These are phyloP conservation scores for Scolopax mira DNA, from an alignment of 2,113 vertebrate genomes.

Conservation along the genomic window DNA sequence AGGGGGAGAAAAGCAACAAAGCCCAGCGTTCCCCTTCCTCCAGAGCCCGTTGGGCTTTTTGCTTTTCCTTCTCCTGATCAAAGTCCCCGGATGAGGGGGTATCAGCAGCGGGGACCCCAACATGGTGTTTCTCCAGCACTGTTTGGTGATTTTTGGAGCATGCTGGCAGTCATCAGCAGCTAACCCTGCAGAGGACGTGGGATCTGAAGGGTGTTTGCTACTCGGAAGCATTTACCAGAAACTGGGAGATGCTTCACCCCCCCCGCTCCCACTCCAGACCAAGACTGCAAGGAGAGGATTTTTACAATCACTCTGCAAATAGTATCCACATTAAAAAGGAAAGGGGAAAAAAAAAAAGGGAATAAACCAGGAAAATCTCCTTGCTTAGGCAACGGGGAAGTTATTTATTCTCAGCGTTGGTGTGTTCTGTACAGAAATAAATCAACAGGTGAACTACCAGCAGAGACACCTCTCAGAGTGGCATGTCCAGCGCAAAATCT, in stretches of 20 bases:
- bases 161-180: neutral
- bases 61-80: neutral
- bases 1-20: neutral
- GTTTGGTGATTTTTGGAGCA: neutral
- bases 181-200: accelerated
- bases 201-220: neutral
- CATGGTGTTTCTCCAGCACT: neutral
- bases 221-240: neutral
- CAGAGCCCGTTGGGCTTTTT: neutral
- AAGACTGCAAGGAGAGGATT: neutral
- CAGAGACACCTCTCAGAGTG: neutral
- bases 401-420: slow-evolving; percentile 43
- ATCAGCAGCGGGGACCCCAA: neutral
- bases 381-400: slow-evolving; percentile 26
- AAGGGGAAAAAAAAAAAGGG: no score
- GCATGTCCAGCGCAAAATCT: neutral
- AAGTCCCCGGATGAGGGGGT: neutral
- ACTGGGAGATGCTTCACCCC: neutral
- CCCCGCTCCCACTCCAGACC: neutral
- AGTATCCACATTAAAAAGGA: neutral
- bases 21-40: neutral
- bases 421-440: slow-evolving; percentile 46
- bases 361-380: slow-evolving; percentile 27
- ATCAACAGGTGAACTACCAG: slow-evolving; percentile 42
- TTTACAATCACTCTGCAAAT: neutral